Base-by-base conservation (phyloP, 2,797 vertebrate genomes). In the Intellagama lesueurii region DNA sequence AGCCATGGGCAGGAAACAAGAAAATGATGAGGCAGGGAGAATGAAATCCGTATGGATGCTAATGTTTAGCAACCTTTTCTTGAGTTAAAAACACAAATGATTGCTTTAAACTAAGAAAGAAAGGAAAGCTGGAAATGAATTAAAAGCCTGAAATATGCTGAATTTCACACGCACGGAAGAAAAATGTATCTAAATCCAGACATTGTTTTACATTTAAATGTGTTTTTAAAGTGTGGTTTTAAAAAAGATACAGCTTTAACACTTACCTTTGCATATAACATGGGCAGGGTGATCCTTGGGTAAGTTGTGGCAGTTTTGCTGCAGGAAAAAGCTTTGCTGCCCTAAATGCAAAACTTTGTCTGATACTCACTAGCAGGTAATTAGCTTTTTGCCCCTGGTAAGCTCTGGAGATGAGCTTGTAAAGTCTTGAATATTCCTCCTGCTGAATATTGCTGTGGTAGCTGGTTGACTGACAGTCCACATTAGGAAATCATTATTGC, bases 1-100 rank as follows among this genome's bases (percentile, higher is more conserved):
- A 96, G 94, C 94, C 94, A 88, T 94, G 88, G 94, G 92, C 94
- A 93, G 95, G 94, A 97, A 96, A 96, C 94, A 96, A 96, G 91
- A 96, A 97, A 96, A 90, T 90, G 92, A 96, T 95, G 95, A 97
- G 92, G 91, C 93, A 95, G 87, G 93, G 89, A 95, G 95, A 95
- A 96, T 92, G 91, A 95, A 95, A 94, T 88, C 92, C 91, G 95
- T 87, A 94, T 83, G 95, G 95, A 96, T 92, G 88, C 81, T 90
- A 96, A 95, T 92, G 89, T 95, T 92, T 95, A 92, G 87, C 89
- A 94, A 95, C 81, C 83, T 94, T 94, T 95, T 94, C 88, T 88
- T 94, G 95, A 96, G 92, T 91, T 95, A 94, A 97, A 73, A 95
- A 96, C 95, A 96, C 91, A 94, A 94, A 95, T 85, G 79, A 92